Conservation (phyloP, 2,888 invertebrate species). For the Sceliomorpha sp. region DNA sequence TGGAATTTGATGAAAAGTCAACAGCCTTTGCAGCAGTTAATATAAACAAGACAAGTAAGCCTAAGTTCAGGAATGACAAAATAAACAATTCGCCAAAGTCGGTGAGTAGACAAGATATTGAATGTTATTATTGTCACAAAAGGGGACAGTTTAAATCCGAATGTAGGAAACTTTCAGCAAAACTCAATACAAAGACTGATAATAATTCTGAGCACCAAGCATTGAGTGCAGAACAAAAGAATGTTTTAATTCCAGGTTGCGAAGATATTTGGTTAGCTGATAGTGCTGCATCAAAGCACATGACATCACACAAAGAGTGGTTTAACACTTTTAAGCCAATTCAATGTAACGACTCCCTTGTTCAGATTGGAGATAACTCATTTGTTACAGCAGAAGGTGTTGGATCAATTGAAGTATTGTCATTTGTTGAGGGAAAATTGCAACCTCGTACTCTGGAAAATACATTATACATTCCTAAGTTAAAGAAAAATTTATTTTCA, state of each 20-base stretch:
- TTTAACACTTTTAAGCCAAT: background rate
- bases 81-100: background rate
- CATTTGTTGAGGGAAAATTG: no score
- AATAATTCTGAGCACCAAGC: constrained; percentile 5
- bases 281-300: constrained; percentile 20
- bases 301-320: constrained; percentile 20
- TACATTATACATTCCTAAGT: no score
- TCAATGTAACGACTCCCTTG: background rate
- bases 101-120: background rate
- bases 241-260: background rate
- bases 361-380: constrained; percentile 15
- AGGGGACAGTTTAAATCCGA: constrained; percentile 10
- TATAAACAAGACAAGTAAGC: background rate
- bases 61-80: background rate
- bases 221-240: constrained; percentile 7
- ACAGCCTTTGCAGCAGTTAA: constrained; percentile 13
- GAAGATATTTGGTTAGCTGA: constrained; percentile 21
- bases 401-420: background rate
- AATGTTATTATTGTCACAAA: constrained; percentile 16
- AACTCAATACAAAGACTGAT: background rate
- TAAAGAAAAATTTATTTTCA: no score
- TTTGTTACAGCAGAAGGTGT: background rate
- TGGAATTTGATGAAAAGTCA: background rate
- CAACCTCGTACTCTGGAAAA: background rate
- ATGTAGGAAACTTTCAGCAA: background rate